A percentile compares a stretch with the other conserved stretches of the same genome.
These are phyloP conservation scores for Latheticus oryzae DNA, from an alignment of 2,888 invertebrate species.

Conservation along the genomic window DNA sequence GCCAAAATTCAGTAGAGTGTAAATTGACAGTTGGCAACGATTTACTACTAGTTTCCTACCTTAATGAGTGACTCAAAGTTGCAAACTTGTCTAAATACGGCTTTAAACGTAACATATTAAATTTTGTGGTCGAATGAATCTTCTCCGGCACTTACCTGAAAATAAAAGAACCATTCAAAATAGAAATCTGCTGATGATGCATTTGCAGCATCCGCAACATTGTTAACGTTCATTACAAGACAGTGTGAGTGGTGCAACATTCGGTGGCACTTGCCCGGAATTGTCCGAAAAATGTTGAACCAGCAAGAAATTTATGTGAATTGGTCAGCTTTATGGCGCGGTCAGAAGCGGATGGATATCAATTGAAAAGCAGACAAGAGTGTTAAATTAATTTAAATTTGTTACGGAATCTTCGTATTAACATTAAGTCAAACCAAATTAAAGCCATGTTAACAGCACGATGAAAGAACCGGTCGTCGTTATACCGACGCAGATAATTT, in stretches of 20 bases:
- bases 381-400: constrained; percentile 16
- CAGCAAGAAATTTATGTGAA: constrained; percentile 46
- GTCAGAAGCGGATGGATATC: no score
- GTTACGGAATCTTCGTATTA: neutral
- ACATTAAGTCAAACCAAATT: constrained; percentile 1
- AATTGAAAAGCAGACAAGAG: constrained; percentile 1
- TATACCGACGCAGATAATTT: constrained; percentile 40
- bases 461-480: constrained; percentile 46
- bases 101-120: constrained; percentile 23
- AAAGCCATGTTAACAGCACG: constrained; percentile 41
- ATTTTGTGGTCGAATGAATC: constrained; percentile 17
- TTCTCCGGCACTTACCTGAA: constrained; percentile 23
- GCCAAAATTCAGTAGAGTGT: neutral
- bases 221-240: constrained; percentile 34
- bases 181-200: constrained; percentile 22
- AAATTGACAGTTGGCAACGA: constrained; percentile 20
- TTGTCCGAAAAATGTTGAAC: constrained; percentile 45
- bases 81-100: constrained; percentile 17
- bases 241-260: constrained; percentile 32
- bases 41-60: constrained; percentile 24
- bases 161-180: constrained; percentile 20
- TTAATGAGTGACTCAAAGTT: constrained; percentile 23
- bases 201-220: constrained; percentile 31
- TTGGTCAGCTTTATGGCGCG: constrained; percentile 28
- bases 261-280: constrained; percentile 46